Base-by-base conservation (phyloP, 2,888 invertebrate species). In the Pocota personata region DNA sequence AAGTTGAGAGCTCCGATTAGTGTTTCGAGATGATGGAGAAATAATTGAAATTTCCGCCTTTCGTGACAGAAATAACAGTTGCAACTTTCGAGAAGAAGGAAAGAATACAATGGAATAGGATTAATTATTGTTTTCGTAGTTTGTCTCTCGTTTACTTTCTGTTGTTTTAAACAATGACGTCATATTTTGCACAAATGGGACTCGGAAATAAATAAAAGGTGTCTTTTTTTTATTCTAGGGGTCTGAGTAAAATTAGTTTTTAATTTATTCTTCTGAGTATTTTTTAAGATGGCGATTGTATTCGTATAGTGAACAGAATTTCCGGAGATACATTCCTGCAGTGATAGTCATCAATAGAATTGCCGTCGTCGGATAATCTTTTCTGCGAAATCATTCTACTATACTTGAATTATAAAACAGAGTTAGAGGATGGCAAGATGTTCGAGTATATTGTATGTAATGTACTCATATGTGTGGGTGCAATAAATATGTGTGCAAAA, bases 41-140 rank as follows among this genome's bases (percentile, higher is more conserved):
- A 58, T 58, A 58, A 67, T 50, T 67, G 35, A 58, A 76, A 37
- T 58, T 37, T 67, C 58, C 58, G 30, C 48, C 66, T 48, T 58
- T 58, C 57, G 66, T 40, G 76, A 66, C 66, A 30, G 37, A 57
- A 58, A 40, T 57, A 52, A 30, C 37, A 48, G 40, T 46, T 19
- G 62, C 21, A 32, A 57, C 40, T 55, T 30, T 55, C 27, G 35
- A 52, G 19, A 19, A 21, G 8, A 58, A 58, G 35, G 37, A 19
- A 21, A 19, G 19, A 57, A 57, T 50, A 50, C 10, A 35, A 50
- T 52, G 27, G 55, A 55, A 55, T 40, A 37, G 43, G 32, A 43
- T 69, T 55, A 40, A 43, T 66, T 19, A 55, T 32, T 43, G 19
- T 27, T 43, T 40, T 43, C 52, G 10, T 14, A 2, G 2, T 6